phyloP scores from a whole-genome alignment of 1,140 invertebrate species.

The Cryptotermes secundus region DNA sequence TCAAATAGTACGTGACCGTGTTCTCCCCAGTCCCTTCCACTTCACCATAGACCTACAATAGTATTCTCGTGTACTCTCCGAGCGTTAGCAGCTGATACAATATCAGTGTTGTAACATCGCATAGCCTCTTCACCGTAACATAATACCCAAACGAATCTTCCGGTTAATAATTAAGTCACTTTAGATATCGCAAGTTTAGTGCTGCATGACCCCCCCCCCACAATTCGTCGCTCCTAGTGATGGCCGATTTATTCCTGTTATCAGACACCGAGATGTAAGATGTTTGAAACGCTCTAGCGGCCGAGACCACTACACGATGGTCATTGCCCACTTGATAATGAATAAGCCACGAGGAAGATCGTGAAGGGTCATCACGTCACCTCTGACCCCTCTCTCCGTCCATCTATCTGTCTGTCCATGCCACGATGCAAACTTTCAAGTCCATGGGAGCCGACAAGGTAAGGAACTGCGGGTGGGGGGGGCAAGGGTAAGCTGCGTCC shows the following conservation, averaged over 20 bases:
- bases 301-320: not conserved
- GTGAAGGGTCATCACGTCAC: not conserved
- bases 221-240: no score
- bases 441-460: not conserved
- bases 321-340: slow-evolving; percentile 11
- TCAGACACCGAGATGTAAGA: not conserved
- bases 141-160: no score
- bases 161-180: no score
- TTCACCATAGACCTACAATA: no score
- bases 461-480: not conserved
- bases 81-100: no score
- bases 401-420: not conserved
- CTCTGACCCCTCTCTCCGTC: not conserved
- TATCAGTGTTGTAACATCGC: no score
- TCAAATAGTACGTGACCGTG: no score
- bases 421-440: not conserved
- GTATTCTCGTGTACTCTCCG: no score
- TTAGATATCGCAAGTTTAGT: no score
- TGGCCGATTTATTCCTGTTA: not conserved
- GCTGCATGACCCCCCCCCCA: no score
- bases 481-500: not conserved
- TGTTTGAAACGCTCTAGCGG: not conserved
- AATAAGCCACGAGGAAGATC: slow-evolving; percentile 5
- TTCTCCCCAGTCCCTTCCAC: no score
- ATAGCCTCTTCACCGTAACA: no score